Evolutionary conservation across 92 coral and sea anemone species (phyloP).

Genomic region (Pocillopora grandis): DNA sequence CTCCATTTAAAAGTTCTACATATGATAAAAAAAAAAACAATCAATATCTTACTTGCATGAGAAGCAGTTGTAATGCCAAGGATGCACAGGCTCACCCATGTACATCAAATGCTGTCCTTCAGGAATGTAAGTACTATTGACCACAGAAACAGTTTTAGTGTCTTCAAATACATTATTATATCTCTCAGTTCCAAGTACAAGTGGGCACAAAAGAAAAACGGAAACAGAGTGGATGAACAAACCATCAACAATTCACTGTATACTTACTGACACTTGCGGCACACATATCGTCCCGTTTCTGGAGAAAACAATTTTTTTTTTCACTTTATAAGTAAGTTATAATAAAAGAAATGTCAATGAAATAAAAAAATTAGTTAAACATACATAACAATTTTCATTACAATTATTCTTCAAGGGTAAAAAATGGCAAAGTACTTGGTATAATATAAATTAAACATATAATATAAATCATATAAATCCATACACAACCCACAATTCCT

Average conservation of each 20-base stretch:
- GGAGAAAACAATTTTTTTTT: slow-evolving; percentile 1
- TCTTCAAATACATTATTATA: not conserved
- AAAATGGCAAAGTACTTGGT: too few species aligned
- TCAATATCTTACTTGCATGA: slow-evolving; percentile 73
- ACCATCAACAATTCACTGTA: not conserved
- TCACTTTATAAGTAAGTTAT: not conserved
- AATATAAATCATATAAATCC: too few species aligned
- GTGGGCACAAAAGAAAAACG: too few species aligned
- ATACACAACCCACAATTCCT: too few species aligned
- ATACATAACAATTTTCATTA: too few species aligned
- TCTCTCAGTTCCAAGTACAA: not conserved
- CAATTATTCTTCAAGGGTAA: too few species aligned
- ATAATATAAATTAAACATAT: too few species aligned
- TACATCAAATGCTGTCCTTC: slow-evolving; percentile 98
- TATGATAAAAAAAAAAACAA: not conserved
- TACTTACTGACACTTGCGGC: slow-evolving; percentile 99
- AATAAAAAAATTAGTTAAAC: too few species aligned
- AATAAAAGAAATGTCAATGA: not conserved
- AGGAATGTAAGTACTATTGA: slow-evolving; percentile 87
- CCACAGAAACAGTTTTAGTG: not conserved
- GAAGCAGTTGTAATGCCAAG: slow-evolving; percentile 99
- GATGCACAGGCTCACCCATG: slow-evolving; percentile 99
- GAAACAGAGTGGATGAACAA: too few species aligned
- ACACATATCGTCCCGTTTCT: slow-evolving; percentile 98
- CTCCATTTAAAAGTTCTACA: not conserved